phyloP scores from a whole-genome alignment of 2,888 invertebrate genomes.

The Gisinianus flammeolus region DNA sequence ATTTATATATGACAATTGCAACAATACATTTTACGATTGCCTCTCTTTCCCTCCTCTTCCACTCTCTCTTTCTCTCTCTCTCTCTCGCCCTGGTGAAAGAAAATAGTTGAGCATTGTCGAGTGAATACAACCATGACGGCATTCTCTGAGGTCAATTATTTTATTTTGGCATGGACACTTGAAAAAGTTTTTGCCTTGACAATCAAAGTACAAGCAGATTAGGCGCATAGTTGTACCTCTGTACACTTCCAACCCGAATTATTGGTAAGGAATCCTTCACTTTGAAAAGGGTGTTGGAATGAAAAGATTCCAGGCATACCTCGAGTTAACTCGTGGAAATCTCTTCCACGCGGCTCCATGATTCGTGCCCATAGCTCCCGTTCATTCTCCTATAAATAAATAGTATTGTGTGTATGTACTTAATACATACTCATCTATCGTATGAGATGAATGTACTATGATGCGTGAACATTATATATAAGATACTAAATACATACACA shows the following conservation, averaged over 20 bases:
- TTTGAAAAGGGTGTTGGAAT: constrained; percentile 51
- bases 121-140: constrained; percentile 4
- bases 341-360: constrained; percentile 17
- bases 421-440: too few species aligned
- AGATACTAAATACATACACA: too few species aligned
- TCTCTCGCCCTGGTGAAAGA: not conserved
- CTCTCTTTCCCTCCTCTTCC: not conserved
- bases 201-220: constrained; percentile 20
- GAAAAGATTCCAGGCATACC: constrained; percentile 56
- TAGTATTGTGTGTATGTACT: not conserved
- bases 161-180: constrained; percentile 41
- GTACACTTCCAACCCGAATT: not conserved
- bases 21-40: not conserved
- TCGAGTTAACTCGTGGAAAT: constrained; percentile 49
- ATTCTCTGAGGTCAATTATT: constrained; percentile 41
- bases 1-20: too few species aligned
- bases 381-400: not conserved
- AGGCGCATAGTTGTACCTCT: not conserved
- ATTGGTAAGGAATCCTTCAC: constrained; percentile 25
- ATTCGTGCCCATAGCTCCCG: not conserved
- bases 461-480: not conserved
- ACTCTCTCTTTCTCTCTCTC: not conserved
- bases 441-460: too few species aligned
- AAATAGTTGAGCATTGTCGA: not conserved
- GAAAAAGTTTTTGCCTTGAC: constrained; percentile 30